Conservation (phyloP, 2,888 invertebrate genomes). For the Pyrrhosoma nymphula region DNA sequence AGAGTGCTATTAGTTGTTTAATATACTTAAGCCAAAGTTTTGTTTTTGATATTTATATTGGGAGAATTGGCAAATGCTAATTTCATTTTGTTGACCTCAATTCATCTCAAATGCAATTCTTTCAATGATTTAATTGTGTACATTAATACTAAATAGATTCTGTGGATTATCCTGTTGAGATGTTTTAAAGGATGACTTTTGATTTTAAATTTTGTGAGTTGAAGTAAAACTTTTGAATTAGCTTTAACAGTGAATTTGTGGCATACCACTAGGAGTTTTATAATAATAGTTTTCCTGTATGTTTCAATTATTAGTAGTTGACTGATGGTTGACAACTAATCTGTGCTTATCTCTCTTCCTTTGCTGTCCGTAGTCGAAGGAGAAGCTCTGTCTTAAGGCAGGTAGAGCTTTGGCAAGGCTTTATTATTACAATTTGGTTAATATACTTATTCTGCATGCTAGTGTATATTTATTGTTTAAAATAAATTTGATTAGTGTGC, state of each 20-base stretch:
- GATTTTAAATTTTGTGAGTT: slow-evolving; percentile 15
- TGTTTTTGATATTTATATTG: slow-evolving; percentile 24
- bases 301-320: slow-evolving; percentile 42
- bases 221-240: slow-evolving; percentile 21
- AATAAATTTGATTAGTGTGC: slow-evolving; percentile 44
- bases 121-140: slow-evolving; percentile 21
- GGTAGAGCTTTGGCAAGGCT: slow-evolving; percentile 75
- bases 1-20: slow-evolving; percentile 27
- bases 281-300: slow-evolving; percentile 45
- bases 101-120: not conserved
- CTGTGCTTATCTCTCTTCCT: slow-evolving; percentile 70
- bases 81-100: slow-evolving; percentile 35
- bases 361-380: slow-evolving; percentile 76
- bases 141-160: not conserved
- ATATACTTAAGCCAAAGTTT: slow-evolving; percentile 37
- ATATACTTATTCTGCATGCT: slow-evolving; percentile 60
- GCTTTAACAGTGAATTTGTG: slow-evolving; percentile 34
- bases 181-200: not conserved
- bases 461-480: slow-evolving; percentile 39
- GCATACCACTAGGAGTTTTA: slow-evolving; percentile 24
- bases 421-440: slow-evolving; percentile 63
- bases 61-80: slow-evolving; percentile 21
- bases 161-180: not conserved
- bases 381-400: slow-evolving; percentile 79
- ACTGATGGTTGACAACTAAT: slow-evolving; percentile 71